These are phyloP conservation scores for Halictus rubicundus DNA, from an alignment of 1,140 invertebrate species.

Conservation along the genomic window DNA sequence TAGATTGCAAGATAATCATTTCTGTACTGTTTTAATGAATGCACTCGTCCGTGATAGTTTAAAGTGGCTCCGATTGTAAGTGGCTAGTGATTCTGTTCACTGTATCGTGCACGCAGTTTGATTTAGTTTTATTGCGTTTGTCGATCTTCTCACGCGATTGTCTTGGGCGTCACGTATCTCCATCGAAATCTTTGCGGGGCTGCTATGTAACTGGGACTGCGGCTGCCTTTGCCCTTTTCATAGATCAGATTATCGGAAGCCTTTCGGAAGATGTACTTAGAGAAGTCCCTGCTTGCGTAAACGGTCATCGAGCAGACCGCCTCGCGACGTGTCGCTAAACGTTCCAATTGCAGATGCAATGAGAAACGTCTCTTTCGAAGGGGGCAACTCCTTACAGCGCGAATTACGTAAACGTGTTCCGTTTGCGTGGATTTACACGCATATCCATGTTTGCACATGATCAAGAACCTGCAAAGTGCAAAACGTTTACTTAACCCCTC, in stretches of 20 bases:
- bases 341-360: slow-evolving; percentile 11
- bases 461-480: neutral
- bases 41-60: too few species aligned
- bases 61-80: too few species aligned
- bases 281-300: slow-evolving; percentile 8
- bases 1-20: too few species aligned
- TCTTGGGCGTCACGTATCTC: slow-evolving; percentile 33
- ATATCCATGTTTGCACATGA: neutral
- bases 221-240: slow-evolving; percentile 52
- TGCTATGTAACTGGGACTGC: slow-evolving; percentile 46
- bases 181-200: slow-evolving; percentile 44
- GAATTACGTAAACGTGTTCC: slow-evolving; percentile 37
- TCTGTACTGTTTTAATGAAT: too few species aligned
- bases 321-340: neutral
- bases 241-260: slow-evolving; percentile 61
- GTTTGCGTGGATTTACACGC: slow-evolving; percentile 44
- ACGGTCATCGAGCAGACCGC: slow-evolving; percentile 18
- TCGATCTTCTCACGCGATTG: neutral
- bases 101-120: neutral
- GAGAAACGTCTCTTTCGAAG: slow-evolving; percentile 2
- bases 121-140: too few species aligned
- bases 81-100: neutral
- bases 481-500: neutral
- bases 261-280: slow-evolving; percentile 33
- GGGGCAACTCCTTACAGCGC: slow-evolving; percentile 39